Evolutionary conservation across 2,113 vertebrate species (phyloP).

Genomic region (Rissa tridactyla): DNA sequence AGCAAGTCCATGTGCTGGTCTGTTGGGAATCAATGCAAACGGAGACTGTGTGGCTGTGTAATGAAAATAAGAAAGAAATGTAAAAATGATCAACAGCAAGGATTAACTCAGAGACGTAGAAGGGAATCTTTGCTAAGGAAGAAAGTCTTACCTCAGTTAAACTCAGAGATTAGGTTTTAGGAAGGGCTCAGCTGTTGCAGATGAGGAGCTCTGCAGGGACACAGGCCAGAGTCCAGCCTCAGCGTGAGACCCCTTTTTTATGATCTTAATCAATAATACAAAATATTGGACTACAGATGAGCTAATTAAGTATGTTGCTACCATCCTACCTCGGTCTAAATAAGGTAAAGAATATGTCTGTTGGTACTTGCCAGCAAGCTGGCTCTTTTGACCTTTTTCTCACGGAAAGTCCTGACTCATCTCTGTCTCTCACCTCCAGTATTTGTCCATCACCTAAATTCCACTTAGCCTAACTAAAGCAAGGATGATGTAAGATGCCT

Average conservation of each 20-base stretch:
- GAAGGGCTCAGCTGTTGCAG: not conserved
- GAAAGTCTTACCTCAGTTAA: not conserved
- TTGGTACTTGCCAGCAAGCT: not conserved
- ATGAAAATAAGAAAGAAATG: not conserved
- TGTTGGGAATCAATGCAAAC: not conserved
- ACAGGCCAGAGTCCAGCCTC: not conserved
- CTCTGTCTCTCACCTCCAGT: not conserved
- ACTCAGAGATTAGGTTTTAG: not conserved
- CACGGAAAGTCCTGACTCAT: not conserved
- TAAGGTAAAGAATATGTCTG: not conserved
- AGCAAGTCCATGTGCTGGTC: not conserved
- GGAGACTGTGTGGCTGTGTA: not conserved
- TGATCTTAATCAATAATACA: not conserved
- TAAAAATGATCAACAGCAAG: not conserved
- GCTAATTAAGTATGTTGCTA: not conserved
- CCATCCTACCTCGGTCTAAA: not conserved
- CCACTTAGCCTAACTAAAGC: not conserved
- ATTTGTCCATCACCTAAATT: not conserved
- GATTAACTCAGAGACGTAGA: not conserved
- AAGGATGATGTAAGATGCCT: not conserved
- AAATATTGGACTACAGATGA: not conserved
- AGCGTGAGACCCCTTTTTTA: not conserved
- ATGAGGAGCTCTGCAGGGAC: not conserved
- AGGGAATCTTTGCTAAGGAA: not conserved
- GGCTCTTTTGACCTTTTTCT: not conserved